Base-by-base conservation (phyloP, 2,113 vertebrate genomes). In the Onychostruthus taczanowskii region DNA sequence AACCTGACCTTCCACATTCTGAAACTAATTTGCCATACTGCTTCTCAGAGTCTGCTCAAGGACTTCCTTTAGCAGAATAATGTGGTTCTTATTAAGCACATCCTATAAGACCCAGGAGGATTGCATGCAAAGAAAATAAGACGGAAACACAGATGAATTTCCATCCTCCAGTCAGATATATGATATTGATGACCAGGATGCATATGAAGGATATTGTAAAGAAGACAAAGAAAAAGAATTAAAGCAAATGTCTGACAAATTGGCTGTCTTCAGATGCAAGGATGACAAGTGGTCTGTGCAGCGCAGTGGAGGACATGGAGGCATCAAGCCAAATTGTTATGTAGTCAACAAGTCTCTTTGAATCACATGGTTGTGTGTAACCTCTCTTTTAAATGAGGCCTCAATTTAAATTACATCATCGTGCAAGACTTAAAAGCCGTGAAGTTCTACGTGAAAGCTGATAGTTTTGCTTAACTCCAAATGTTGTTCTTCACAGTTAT, bases 41-140 rank as follows among this genome's bases (percentile, higher is more conserved):
- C 90, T 97, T 97, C 97, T 97, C 96, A 94, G 94, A 89, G 92
- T 98, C 98, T 96, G 97, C 97, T 98, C 96, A 97, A 98, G 98
- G 98, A 98, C 98, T 99, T 99, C 98, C 98, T 98, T 96, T 96
- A 92, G 96, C 97, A 84, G 84, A 97, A 94, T 98, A 98, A 99
- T 98, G 97, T 99, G 99, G 97, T 99, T 98, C 98, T 99, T 98
- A 99, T 99, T 99, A 99, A 97, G 97, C 96, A 98, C 98, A 98
- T 98, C 98, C 98, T 98, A 97, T 97, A 98, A 98, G 98, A 97
- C 97, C 97, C 98, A 95, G 96, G 97, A 97, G 97, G 94, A 97
- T 97, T 87, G 91, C 97, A 97, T 83, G 96, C 94, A 97, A 97
- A 98, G 98, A 98, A 98, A 98, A 94, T 95, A 69, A 77, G 96